Evolutionary conservation across 1,140 invertebrate genomes (phyloP).

Genomic region (Saccostrea glomerata): DNA sequence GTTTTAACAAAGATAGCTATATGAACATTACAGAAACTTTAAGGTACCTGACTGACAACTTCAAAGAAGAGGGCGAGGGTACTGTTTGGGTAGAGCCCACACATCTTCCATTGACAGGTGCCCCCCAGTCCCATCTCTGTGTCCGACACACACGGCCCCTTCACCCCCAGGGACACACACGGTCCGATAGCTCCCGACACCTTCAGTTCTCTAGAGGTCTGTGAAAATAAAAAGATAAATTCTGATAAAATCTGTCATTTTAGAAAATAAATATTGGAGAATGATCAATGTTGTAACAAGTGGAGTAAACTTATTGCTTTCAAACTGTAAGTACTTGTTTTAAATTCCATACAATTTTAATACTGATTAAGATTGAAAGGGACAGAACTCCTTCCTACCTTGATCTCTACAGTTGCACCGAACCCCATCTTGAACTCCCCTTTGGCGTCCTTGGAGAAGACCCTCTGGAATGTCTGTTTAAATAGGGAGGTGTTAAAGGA

Average conservation of each 20-base stretch:
- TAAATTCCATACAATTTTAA: not conserved
- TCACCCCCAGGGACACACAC: conserved; percentile 95
- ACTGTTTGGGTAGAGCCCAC: conserved; percentile 93
- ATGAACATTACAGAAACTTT: no score
- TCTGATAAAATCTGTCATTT: not conserved
- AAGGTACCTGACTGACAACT: conserved; percentile 91
- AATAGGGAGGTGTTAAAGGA: conserved; percentile 99
- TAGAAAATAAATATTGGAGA: not conserved
- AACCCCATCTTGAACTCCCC: conserved; percentile 98
- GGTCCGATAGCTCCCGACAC: conserved; percentile 97
- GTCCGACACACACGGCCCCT: conserved; percentile 93
- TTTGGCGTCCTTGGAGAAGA: conserved; percentile 96
- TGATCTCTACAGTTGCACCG: conserved; percentile 97
- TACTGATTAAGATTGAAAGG: not conserved
- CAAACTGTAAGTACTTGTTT: not conserved
- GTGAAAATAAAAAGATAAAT: conserved; percentile 68
- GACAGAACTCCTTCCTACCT: conserved; percentile 79
- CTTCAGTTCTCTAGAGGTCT: conserved; percentile 83
- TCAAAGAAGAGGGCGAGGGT: conserved; percentile 98
- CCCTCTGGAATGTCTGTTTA: conserved; percentile 98
- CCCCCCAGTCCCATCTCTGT: conserved; percentile 96
- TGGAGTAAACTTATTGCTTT: not conserved
- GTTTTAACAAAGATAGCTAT: no score
- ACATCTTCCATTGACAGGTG: conserved; percentile 99
- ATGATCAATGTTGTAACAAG: not conserved